These are phyloP conservation scores for Empidonax alnorum DNA, from an alignment of 2,113 vertebrate species.

Conservation along the genomic window DNA sequence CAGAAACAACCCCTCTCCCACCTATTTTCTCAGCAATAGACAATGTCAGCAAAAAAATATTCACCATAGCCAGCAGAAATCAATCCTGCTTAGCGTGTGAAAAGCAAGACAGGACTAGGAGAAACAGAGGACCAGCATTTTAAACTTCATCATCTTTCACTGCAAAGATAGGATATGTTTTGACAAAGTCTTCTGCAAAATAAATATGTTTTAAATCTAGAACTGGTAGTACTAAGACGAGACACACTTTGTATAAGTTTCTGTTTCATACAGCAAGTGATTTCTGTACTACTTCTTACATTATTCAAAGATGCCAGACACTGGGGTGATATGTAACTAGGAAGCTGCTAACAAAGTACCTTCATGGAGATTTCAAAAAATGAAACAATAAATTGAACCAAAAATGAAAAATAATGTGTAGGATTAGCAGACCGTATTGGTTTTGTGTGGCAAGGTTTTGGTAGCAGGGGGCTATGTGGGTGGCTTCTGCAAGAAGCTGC, in stretches of 20 bases:
- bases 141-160: not conserved
- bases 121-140: not conserved
- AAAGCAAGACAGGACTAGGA: not conserved
- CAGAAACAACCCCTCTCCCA: not conserved
- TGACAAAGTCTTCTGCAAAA: not conserved
- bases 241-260: not conserved
- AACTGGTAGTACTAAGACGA: not conserved
- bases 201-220: not conserved
- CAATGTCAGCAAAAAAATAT: not conserved
- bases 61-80: not conserved
- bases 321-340: not conserved
- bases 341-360: conserved; percentile 1
- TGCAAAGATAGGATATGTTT: not conserved
- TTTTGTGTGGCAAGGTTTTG: not conserved
- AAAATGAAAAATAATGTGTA: not conserved
- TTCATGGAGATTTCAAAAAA: not conserved
- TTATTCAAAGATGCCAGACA: not conserved
- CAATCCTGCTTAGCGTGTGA: not conserved
- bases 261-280: not conserved
- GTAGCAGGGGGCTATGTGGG: not conserved
- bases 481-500: not conserved
- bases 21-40: not conserved
- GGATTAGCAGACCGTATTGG: not conserved
- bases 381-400: not conserved
- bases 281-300: not conserved